phyloP scores from a whole-genome alignment of 2,888 invertebrate species.

The Chalcosyrphus nemorum region DNA sequence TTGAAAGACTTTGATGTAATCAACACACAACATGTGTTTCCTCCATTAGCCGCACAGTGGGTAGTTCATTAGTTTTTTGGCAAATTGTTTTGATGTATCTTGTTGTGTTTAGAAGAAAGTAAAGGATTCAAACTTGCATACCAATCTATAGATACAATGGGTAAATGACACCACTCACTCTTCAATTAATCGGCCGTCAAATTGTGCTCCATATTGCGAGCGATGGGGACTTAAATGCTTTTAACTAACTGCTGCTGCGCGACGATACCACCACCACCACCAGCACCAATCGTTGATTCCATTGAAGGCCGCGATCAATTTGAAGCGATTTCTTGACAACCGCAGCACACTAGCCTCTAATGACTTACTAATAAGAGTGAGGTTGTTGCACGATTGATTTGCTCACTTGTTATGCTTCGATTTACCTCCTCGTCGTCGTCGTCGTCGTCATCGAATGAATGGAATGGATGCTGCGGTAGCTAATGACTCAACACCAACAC shows the following conservation, averaged over 20 bases:
- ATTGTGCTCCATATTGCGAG: constrained; percentile 32
- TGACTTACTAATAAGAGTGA: constrained; percentile 55
- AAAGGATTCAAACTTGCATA: constrained; percentile 32
- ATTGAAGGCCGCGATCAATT: constrained; percentile 49
- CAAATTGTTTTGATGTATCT: constrained; percentile 3
- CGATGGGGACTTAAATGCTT: constrained; percentile 40
- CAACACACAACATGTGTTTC: constrained; percentile 28
- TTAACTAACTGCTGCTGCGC: too few relatives aligned
- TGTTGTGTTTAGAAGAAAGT: background rate
- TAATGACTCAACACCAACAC: constrained; percentile 28
- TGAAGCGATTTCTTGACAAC: constrained; percentile 50
- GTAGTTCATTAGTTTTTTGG: constrained; percentile 13
- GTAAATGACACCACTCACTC: constrained; percentile 42
- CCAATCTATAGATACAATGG: constrained; percentile 10
- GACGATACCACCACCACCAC: constrained; percentile 6
- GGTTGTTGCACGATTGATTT: constrained; percentile 66
- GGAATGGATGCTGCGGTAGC: constrained; percentile 19
- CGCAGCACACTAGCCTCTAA: background rate
- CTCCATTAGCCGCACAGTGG: constrained; percentile 17
- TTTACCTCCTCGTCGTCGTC: background rate
- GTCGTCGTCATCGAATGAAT: background rate
- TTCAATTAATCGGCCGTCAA: constrained; percentile 39
- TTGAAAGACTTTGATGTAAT: constrained; percentile 38
- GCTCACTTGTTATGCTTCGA: constrained; percentile 30
- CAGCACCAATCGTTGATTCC: constrained; percentile 17